Evolutionary conservation across 1,140 invertebrate genomes (phyloP), one percentile per base, ranked within the genome.

Genomic region (Himalopsyche phryganea): DNA sequence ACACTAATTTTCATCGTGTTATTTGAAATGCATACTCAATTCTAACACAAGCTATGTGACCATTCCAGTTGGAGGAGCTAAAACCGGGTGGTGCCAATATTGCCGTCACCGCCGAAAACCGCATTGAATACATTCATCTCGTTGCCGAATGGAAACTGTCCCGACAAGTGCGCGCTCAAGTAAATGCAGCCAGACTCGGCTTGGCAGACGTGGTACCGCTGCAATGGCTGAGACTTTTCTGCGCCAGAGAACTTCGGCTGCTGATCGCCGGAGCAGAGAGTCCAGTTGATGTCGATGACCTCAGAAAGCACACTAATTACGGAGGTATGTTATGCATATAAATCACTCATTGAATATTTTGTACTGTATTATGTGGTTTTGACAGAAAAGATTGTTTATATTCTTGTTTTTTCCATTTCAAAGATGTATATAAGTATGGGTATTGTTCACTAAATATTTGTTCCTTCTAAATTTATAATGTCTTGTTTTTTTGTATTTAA

Each of bases 121-220:
- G 91, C 52, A 94, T 98, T 69, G 94, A 98, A 72, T 99, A 98
- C 69, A 94, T 98, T 66, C 94, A 98, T 72, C 74, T 96, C 50
- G 89, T 98, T 74, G 94, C 96, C 1, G 93, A 98, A 79, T 97
- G 94, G 66, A 96, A 96, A 76, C 77, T 98, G 32, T 64, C 62
- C 1, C 52, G 86, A 67, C 94, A 96, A 79, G 94, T 97, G 56
- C 80, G 89, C 42, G 79, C 84, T 1, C 94, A 98, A 62, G 95
- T 91, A 66, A 81, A 80, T 50, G 90, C 92, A 17, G 93, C 94
- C 68, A 87, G 90, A 63, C 84, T 88, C 74, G 85, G 96, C 1
- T 80, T 98, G 35, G 87, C 90, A 15, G 90, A 92, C 68, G 92
- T 98, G 0, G 83, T 98, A 32, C 87, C 90, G 6, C 74, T 94